Percentiles rank a stretch among this genome's conserved stretches.
These are phyloP conservation scores for Porites cylindrica DNA, from an alignment of 92 coral and sea anemone species.

Conservation along the genomic window DNA sequence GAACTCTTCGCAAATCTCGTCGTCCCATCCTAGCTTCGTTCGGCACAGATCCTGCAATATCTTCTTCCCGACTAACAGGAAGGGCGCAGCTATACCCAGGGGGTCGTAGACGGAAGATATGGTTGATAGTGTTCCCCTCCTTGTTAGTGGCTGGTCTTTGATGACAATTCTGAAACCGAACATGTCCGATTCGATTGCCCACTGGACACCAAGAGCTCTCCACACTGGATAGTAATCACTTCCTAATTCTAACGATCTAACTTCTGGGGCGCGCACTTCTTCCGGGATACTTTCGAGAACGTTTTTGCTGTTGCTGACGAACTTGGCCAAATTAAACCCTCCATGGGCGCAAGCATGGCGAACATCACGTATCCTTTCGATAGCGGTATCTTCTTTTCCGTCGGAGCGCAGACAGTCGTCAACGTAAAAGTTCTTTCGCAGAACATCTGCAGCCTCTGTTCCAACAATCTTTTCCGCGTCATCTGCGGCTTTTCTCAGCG, in stretches of 20 bases:
- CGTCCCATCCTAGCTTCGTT: slow-evolving; percentile 17
- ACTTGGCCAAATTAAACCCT: slow-evolving; percentile 18
- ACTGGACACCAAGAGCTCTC: slow-evolving; percentile 45
- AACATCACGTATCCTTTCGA: not conserved
- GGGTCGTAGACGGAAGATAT: slow-evolving; percentile 25
- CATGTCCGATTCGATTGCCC: slow-evolving; percentile 20
- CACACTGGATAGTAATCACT: not conserved
- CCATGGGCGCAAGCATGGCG: slow-evolving; percentile 19
- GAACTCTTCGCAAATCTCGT: slow-evolving; percentile 27
- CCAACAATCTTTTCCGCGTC: not conserved
- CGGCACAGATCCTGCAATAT: slow-evolving; percentile 22
- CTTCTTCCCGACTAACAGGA: slow-evolving; percentile 14
- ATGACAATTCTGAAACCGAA: slow-evolving; percentile 18
- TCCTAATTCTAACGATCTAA: slow-evolving; percentile 7
- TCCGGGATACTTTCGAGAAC: slow-evolving; percentile 15
- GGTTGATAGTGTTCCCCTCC: slow-evolving; percentile 27
- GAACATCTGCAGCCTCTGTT: not conserved
- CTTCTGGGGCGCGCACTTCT: not conserved
- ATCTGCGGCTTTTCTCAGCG: not conserved
- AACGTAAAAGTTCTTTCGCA: slow-evolving; percentile 16
- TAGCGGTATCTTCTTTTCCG: too few relatives aligned
- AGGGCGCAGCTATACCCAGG: slow-evolving; percentile 17
- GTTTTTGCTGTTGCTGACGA: not conserved
- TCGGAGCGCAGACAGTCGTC: too few relatives aligned
- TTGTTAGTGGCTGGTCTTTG: slow-evolving; percentile 28